Conservation (phyloP, 1,140 invertebrate genomes). For the Eciton burchellii region DNA sequence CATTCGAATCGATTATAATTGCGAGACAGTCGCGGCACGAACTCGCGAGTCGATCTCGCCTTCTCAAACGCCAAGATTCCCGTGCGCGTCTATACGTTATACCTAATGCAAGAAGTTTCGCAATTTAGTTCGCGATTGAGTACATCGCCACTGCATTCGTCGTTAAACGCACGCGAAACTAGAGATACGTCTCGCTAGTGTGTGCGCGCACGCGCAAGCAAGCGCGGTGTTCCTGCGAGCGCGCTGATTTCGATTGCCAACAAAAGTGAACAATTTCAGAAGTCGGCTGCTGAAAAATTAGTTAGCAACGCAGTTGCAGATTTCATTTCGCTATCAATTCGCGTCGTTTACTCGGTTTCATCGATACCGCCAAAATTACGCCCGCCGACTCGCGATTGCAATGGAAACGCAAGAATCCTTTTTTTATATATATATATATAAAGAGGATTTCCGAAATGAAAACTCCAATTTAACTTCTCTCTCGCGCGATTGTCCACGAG, state of each 20-base stretch:
- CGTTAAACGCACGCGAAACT: slow-evolving; percentile 59
- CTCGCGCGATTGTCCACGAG: background rate
- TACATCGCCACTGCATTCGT: slow-evolving; percentile 53
- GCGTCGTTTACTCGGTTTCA: slow-evolving; percentile 4
- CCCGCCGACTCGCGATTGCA: too few species aligned
- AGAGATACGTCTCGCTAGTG: slow-evolving; percentile 26
- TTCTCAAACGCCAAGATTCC: slow-evolving; percentile 57
- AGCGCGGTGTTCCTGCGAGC: background rate
- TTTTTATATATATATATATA: too few species aligned
- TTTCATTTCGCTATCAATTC: background rate
- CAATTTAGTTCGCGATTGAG: slow-evolving; percentile 60
- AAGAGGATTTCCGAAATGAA: background rate
- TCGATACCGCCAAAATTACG: background rate
- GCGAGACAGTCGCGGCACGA: slow-evolving; percentile 31
- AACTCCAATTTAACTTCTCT: background rate
- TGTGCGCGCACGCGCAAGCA: too few species aligned
- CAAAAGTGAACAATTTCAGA: slow-evolving; percentile 34
- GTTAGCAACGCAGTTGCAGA: background rate
- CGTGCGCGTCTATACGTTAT: slow-evolving; percentile 51
- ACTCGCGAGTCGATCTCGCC: slow-evolving; percentile 42
- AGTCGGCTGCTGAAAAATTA: slow-evolving; percentile 15
- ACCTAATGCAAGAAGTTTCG: slow-evolving; percentile 62
- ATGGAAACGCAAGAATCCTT: background rate
- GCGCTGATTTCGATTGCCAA: slow-evolving; percentile 6
- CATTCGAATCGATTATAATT: slow-evolving; percentile 56